Evolutionary conservation across 2,888 invertebrate genomes (phyloP).

Genomic region (Taenaris catops): DNA sequence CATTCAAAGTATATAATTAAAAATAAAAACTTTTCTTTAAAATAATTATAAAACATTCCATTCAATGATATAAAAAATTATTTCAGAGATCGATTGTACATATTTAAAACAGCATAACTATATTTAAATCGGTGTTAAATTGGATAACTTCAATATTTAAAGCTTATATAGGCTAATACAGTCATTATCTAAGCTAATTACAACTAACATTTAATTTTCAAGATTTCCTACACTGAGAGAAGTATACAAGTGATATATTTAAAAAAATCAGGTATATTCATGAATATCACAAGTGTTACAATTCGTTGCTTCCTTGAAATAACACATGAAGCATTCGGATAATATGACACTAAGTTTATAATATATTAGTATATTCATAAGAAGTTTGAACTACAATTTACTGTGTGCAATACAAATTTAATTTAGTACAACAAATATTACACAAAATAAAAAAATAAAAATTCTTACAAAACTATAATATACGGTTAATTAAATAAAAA

Average conservation of each 20-base stretch:
- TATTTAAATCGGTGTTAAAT: slow-evolving; percentile 12
- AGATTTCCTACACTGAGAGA: slow-evolving; percentile 12
- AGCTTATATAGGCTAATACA: slow-evolving; percentile 26
- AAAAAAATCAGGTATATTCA: slow-evolving; percentile 20
- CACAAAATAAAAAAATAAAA: slow-evolving; percentile 24
- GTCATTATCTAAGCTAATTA: slow-evolving; percentile 19
- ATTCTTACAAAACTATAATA: slow-evolving; percentile 19
- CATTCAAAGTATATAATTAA: no score
- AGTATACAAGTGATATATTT: slow-evolving; percentile 18
- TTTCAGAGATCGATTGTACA: slow-evolving; percentile 3
- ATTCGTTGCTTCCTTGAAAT: slow-evolving; percentile 32
- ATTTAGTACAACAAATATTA: slow-evolving; percentile 19
- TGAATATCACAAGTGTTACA: slow-evolving; percentile 33
- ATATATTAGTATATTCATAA: slow-evolving; percentile 31
- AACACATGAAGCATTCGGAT: slow-evolving; percentile 26
- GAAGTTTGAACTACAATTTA: slow-evolving; percentile 36
- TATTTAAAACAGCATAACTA: slow-evolving; percentile 10
- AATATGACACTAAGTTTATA: slow-evolving; percentile 16
- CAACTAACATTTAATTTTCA: slow-evolving; percentile 20
- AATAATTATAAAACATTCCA: no score
- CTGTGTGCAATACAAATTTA: slow-evolving; percentile 29
- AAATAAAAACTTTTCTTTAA: no score
- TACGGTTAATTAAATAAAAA: slow-evolving; percentile 23
- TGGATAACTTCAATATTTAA: slow-evolving; percentile 20
- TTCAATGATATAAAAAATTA: no score